These are phyloP conservation scores for Cyclura pinguis DNA, from an alignment of 2,797 vertebrate genomes.

Conservation along the genomic window DNA sequence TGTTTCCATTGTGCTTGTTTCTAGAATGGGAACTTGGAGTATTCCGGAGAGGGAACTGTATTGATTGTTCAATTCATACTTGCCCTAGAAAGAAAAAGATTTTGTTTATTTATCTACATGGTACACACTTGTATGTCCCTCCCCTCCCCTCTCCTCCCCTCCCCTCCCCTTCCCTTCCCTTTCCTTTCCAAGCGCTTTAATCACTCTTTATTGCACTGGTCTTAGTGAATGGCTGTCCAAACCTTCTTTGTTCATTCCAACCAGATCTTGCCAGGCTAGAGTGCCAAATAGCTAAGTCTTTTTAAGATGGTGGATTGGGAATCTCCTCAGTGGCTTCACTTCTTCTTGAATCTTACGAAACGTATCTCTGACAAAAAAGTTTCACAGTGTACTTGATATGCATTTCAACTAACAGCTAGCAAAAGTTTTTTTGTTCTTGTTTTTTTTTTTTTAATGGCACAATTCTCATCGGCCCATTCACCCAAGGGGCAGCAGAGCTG, in stretches of 20 bases:
- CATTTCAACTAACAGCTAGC: slow-evolving; percentile 15
- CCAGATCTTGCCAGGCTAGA: not conserved
- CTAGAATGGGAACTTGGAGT: not conserved
- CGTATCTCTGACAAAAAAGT: slow-evolving; percentile 1
- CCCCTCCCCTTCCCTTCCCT: too few species aligned
- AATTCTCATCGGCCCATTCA: too few species aligned
- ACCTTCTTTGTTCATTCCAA: not conserved
- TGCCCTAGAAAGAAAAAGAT: slow-evolving; percentile 9
- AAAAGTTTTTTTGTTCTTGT: slow-evolving; percentile 25
- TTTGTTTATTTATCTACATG: slow-evolving; percentile 13
- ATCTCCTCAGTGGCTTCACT: not conserved
- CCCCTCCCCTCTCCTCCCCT: too few species aligned
- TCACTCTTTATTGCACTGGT: not conserved
- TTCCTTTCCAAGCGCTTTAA: not conserved
- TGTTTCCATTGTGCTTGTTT: slow-evolving; percentile 3
- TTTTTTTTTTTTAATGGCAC: not conserved
- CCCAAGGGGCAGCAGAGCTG: not conserved
- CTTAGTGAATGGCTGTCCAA: not conserved
- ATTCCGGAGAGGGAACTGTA: not conserved
- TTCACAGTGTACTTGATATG: slow-evolving; percentile 8
- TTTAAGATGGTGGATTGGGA: not conserved
- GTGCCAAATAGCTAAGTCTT: not conserved
- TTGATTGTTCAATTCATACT: slow-evolving; percentile 14
- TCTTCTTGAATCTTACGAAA: not conserved
- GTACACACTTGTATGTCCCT: too few species aligned